A percentile compares a stretch with the other conserved stretches of the same genome.
These are phyloP conservation scores for Eira barbara DNA, from an alignment of 2,113 vertebrate species.

Conservation along the genomic window DNA sequence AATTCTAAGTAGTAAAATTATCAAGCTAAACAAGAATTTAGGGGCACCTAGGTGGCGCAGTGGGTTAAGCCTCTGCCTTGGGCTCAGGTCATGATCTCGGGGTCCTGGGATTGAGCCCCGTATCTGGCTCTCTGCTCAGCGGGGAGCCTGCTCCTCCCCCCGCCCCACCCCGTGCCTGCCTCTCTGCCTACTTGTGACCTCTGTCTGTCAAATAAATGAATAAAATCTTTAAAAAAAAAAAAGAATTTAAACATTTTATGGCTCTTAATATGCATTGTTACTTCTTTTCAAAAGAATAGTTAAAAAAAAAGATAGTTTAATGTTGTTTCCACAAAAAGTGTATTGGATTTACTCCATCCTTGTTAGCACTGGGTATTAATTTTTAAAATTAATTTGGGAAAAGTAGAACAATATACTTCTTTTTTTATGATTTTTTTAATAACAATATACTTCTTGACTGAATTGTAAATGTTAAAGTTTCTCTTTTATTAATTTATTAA, in stretches of 20 bases:
- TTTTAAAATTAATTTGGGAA: not conserved
- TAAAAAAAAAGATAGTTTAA: not conserved
- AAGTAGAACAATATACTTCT: not conserved
- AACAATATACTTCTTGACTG: not conserved
- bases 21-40: conserved; percentile 12
- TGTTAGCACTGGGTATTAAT: not conserved
- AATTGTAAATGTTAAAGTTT: not conserved
- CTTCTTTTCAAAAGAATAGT: not conserved
- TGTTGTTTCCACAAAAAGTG: not conserved
- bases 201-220: no score
- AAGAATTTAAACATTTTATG: conserved; percentile 10
- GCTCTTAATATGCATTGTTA: not conserved
- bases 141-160: no score
- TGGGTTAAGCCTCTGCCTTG: no score
- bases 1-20: not conserved
- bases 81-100: no score
- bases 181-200: no score
- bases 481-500: not conserved
- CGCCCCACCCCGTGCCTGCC: no score
- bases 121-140: no score
- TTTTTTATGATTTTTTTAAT: not conserved
- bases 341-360: not conserved
- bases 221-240: no score
- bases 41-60: no score
- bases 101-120: no score